Evolutionary conservation across 2,113 vertebrate genomes (phyloP).

Genomic region (Eolophus roseicapilla): DNA sequence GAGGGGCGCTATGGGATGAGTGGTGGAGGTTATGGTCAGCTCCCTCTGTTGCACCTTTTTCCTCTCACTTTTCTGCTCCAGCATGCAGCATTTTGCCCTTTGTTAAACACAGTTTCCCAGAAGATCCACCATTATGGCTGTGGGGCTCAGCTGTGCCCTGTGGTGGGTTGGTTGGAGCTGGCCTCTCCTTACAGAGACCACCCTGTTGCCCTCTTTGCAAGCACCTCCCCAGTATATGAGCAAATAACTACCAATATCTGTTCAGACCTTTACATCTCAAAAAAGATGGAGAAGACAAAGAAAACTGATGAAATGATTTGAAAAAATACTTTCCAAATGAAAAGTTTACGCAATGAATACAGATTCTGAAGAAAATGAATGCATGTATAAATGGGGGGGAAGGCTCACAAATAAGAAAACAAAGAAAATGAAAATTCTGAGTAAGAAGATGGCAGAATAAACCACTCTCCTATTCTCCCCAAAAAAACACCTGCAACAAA

Average conservation of each 20-base stretch:
- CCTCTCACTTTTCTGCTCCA: not conserved
- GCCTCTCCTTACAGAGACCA: not conserved
- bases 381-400: not conserved
- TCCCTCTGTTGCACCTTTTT: not conserved
- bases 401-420: not conserved
- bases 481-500: not conserved
- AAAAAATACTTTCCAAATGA: not conserved
- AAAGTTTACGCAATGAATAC: not conserved
- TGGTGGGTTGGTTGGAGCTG: accelerated
- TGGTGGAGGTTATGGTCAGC: not conserved
- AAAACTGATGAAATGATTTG: not conserved
- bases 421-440: not conserved
- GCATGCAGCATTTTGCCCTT: not conserved
- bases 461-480: not conserved
- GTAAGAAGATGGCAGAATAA: not conserved
- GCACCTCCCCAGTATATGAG: accelerated
- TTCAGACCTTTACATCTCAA: not conserved
- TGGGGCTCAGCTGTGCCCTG: accelerated
- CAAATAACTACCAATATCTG: not conserved
- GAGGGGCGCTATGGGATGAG: not conserved
- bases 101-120: not conserved
- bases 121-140: not conserved
- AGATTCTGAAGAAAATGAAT: not conserved
- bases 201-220: too few species aligned
- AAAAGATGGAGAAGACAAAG: not conserved